These are phyloP conservation scores for Gallinago undulata DNA, from an alignment of 2,113 vertebrate species.

Conservation along the genomic window DNA sequence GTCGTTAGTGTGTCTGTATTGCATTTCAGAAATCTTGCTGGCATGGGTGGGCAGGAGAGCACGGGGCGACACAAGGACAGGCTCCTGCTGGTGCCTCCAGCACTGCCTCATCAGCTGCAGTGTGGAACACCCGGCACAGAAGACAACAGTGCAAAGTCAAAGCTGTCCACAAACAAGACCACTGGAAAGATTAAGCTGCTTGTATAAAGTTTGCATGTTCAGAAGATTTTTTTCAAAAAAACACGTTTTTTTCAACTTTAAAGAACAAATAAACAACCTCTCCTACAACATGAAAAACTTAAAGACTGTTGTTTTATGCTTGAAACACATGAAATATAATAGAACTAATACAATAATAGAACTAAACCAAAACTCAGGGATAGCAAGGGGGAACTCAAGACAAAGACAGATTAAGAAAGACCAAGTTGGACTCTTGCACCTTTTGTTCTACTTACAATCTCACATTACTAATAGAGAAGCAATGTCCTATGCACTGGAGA, in stretches of 20 bases:
- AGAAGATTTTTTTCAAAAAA: background rate
- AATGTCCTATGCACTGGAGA: background rate
- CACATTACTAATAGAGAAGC: background rate
- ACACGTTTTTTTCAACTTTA: background rate
- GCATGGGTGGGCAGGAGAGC: background rate
- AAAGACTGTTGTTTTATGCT: background rate
- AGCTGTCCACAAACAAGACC: background rate
- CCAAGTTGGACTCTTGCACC: background rate
- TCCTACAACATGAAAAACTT: background rate
- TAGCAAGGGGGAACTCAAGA: background rate
- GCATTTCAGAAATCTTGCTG: background rate
- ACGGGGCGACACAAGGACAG: accelerated
- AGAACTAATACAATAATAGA: background rate
- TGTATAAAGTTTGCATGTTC: background rate
- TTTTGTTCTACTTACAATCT: background rate
- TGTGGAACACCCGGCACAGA: accelerated
- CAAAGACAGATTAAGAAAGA: background rate
- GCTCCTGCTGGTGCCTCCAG: accelerated
- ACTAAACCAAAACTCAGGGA: background rate
- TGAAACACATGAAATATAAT: background rate
- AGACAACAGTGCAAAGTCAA: background rate
- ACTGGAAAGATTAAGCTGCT: background rate
- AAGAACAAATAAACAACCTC: background rate
- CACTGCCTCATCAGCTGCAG: background rate
- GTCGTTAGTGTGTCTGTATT: background rate